Evolutionary conservation across 2,797 vertebrate genomes (phyloP).

Genomic region (Thripadectes ignobilis): DNA sequence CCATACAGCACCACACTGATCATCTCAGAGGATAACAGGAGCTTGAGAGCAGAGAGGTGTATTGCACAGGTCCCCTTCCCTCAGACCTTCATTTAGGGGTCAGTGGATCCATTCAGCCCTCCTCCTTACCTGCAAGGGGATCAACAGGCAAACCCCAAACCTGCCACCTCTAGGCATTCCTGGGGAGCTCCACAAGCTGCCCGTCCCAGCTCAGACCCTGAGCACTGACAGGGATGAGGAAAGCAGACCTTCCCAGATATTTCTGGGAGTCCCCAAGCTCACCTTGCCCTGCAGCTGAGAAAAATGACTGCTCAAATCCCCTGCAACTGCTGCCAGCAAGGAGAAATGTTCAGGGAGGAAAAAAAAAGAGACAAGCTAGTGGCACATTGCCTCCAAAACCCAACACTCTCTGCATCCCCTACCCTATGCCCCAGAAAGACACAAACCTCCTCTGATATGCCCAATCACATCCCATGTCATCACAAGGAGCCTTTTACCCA

Average conservation of each 20-base stretch:
- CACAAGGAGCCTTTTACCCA: background rate
- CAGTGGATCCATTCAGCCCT: background rate
- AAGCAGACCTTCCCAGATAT: background rate
- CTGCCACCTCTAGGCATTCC: background rate
- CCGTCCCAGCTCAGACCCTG: background rate
- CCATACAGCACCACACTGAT: accelerated
- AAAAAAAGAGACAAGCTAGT: background rate
- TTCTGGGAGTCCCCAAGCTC: background rate
- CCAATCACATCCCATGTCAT: background rate
- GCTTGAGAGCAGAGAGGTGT: background rate
- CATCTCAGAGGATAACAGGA: background rate
- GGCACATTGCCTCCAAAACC: background rate
- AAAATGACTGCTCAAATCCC: background rate
- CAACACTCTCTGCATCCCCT: background rate
- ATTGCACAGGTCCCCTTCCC: background rate
- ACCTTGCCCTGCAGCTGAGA: background rate
- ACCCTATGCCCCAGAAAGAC: background rate
- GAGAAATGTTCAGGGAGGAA: background rate
- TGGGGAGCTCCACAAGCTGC: background rate
- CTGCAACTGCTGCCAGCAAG: accelerated
- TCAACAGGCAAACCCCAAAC: background rate
- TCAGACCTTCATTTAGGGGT: background rate
- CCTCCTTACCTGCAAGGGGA: background rate
- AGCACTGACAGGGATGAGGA: background rate
- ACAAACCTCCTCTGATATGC: background rate